phyloP scores from a whole-genome alignment of 2,113 vertebrate species.

The Gavialis gangeticus region DNA sequence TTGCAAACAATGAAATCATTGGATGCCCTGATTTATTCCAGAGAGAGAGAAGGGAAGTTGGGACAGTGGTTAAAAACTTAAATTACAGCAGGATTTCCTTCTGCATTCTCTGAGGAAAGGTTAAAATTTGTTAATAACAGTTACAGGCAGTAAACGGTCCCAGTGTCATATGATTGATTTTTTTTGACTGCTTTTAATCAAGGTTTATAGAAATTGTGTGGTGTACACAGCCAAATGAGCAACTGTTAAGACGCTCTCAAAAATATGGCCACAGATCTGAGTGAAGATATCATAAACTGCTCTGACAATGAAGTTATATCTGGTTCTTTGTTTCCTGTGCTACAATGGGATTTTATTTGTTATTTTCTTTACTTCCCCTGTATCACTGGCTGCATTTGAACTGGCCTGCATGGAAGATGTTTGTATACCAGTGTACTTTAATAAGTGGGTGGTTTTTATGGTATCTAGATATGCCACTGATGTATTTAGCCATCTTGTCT shows the following conservation, averaged over 20 bases:
- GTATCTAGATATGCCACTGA: not conserved
- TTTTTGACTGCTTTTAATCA: slow-evolving; percentile 60
- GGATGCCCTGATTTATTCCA: slow-evolving; percentile 72
- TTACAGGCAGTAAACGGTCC: slow-evolving; percentile 24
- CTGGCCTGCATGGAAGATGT: not conserved
- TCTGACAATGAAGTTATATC: slow-evolving; percentile 37
- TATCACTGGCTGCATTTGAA: slow-evolving; percentile 22
- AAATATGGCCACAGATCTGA: slow-evolving; percentile 33
- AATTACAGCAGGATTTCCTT: slow-evolving; percentile 76
- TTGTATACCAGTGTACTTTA: not conserved
- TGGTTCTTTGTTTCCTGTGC: slow-evolving; percentile 28
- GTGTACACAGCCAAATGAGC: not conserved
- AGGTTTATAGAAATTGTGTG: slow-evolving; percentile 26
- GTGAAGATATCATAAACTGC: slow-evolving; percentile 43
- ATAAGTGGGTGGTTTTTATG: not conserved
- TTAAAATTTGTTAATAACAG: slow-evolving; percentile 71
- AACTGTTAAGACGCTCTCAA: not conserved
- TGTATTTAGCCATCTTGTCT: not conserved
- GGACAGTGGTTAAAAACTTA: slow-evolving; percentile 35
- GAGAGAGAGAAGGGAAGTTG: slow-evolving; percentile 49
- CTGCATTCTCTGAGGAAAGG: slow-evolving; percentile 64
- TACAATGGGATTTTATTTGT: not conserved
- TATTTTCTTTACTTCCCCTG: not conserved
- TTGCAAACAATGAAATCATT: slow-evolving; percentile 69
- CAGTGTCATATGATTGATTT: slow-evolving; percentile 24